Evolutionary conservation across 2,888 invertebrate species (phyloP), one percentile per base, ranked within the genome.

Genomic region (Drosophila kanekoi): DNA sequence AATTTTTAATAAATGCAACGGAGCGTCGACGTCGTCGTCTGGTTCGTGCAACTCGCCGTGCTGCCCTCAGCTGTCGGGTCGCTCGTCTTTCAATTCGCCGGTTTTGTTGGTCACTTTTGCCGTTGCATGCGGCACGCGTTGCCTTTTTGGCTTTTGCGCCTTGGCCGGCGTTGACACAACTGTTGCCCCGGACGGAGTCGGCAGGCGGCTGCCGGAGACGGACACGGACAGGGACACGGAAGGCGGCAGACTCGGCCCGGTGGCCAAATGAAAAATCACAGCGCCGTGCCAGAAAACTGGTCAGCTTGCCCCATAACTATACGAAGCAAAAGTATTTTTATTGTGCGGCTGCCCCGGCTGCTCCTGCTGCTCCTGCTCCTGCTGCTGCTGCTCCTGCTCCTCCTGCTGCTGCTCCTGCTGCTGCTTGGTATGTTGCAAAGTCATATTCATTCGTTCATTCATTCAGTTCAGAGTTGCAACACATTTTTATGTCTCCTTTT

Each of bases 221-320:
- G 38, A 48, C 33, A 16, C 11, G 44, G 35, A 14, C 16, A 37
- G n/a, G n/a, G 20, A n/a, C 28, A 37, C n/a, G n/a, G 20, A n/a
- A 18, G 32, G 13, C 37, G 44, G 37, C 16, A 53, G 53, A 47
- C 40, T 44, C 47, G 52, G 69, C 49, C 56, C 45, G 76, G 58
- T 71, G 75, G 60, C 67, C 62, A 87, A 87, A 87, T 87, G 83
- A 83, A 87, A 87, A 83, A 87, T 87, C 84, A 79, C 83, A 81
- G 78, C 79, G 74, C 87, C 81, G 77, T 87, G 79, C 86, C 85
- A 61, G 68, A 62, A 62, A 63, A 71, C 73, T 66, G 69, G 69
- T 72, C 69, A 48, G 76, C 72, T 69, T 81, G 72, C 64, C 68
- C 68, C 72, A 67, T 59, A 68, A 77, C 75, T 77, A 71, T 62